Base-by-base conservation (phyloP, 1,140 invertebrate genomes). In the Yoshiicerus persimilis region DNA sequence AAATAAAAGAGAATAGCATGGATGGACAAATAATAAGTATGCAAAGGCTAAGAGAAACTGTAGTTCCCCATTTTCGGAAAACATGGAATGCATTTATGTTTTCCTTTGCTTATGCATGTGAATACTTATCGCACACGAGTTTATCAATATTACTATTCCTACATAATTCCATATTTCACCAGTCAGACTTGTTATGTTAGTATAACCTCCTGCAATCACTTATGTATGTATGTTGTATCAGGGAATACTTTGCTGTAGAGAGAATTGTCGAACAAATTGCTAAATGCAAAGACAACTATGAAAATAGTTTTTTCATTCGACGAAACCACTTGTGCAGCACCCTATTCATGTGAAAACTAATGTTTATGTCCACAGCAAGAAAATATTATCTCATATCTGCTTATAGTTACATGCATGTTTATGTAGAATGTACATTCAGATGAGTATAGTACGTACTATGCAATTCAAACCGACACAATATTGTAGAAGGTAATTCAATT, bases 21-120 rank as follows among this genome's bases (percentile, higher is more conserved):
- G 30, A 80, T 32, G 86, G 34, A 87, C 86, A 87, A 87, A 87
- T 87, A 87, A 87, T 87, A 38, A 83, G 70, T 80, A 87, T 87
- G 36, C 86, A 87, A 41, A 75, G 39, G 25, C 64, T 34, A 25
- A 41, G 83, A 84, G 32, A 75, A 75, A 9, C 10, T 11, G 27
- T 16, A 80, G 34, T 80, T 80, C 75, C 75, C 75, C 75, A 80
- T 80, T 80, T 80, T 36, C 75, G 38, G 34, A 80, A 38, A 80
- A 80, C 75, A 80, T 80, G 75, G 75, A 80, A 80, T 80, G 32
- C 32, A 27, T 70, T 27, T 30, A 27, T 25, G 64, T 6, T 11
- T 66, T 64, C 20, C 6, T 64, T 64, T n/a, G 9, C 27, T 25
- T n/a, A 70, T 30, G 64, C 27, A 70, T 70, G 64, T 70, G 64